Evolutionary conservation across 2,888 invertebrate species (phyloP), one percentile per base, ranked within the genome.

Genomic region (Microplitis deprimator): DNA sequence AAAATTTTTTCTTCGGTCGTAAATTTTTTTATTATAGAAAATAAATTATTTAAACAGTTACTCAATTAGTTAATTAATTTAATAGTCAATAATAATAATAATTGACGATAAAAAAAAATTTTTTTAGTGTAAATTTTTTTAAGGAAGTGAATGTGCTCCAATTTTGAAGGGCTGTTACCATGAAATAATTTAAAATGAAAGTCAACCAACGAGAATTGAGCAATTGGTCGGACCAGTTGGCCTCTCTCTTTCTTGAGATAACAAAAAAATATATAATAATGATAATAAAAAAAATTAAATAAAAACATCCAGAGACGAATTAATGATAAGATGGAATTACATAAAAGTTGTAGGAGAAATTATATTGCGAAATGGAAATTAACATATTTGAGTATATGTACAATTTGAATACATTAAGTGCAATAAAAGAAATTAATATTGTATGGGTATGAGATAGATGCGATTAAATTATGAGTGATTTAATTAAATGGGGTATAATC

Each of bases 161-260:
- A 50, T 50, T 50, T 50, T 50, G 13, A 50, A 50, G 50, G 50
- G 50, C 50, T 50, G 50, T 50, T 50, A 50, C 50, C 50, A 50
- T 50, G 50, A 50, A 50, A 50, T 50, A 50, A 50, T 50, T 50
- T 50, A 50, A 50, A 50, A 50, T 50, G 50, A 50, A 50, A 50
- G 50, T 50, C 8, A 50, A 13, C 50, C 50, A 41, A 41, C 41
- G 5, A 13, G 50, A 50, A 50, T 50, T 50, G 50, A 50, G 50
- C 13, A 50, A 50, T 50, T 50, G 3, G 10, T 50, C 2, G 50
- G 50, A 50, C 50, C 8, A 13, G 50, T 13, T 13, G 13, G 50
- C 13, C 50, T 50, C 50, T 50, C 50, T 50, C 50, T 50, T 50
- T 50, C 13, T 8, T 50, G 10, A 13, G 50, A 50, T 50, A 50